These are phyloP conservation scores for Limnephilus rhombicus DNA, from an alignment of 2,888 invertebrate genomes.

Conservation along the genomic window DNA sequence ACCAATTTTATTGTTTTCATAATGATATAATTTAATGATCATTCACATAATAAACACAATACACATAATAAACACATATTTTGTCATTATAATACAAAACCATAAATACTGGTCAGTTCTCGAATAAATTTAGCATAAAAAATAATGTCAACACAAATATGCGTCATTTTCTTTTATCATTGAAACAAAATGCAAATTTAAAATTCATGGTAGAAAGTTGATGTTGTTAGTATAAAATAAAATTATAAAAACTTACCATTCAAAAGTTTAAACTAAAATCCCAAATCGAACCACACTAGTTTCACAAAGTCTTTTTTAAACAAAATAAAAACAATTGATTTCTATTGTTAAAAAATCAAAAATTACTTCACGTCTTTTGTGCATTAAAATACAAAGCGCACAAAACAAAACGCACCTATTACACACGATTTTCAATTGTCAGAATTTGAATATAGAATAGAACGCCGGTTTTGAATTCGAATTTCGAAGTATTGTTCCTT, in stretches of 20 bases:
- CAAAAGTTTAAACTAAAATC: neutral
- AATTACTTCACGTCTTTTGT: constrained; percentile 13
- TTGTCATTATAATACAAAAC: neutral
- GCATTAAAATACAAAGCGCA: constrained; percentile 16
- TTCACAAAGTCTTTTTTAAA: neutral
- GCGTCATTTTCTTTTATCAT: too few relatives aligned
- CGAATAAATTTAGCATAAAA: neutral
- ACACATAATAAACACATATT: neutral
- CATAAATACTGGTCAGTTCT: neutral
- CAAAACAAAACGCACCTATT: constrained; percentile 28
- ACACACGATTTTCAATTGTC: constrained; percentile 27
- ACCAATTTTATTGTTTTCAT: neutral
- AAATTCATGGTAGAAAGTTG: too few relatives aligned
- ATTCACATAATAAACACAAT: neutral
- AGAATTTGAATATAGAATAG: constrained; percentile 26
- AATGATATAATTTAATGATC: neutral
- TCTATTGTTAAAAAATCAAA: neutral
- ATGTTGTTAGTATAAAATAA: neutral
- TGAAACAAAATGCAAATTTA: too few relatives aligned
- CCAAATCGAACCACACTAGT: neutral
- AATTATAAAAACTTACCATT: neutral
- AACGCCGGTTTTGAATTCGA: constrained; percentile 22
- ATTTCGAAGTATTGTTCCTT: constrained; percentile 38
- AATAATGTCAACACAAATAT: too few relatives aligned
- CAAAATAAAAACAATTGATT: neutral